Evolutionary conservation across 2,888 invertebrate species (phyloP).

Genomic region (Thalpophila matura): DNA sequence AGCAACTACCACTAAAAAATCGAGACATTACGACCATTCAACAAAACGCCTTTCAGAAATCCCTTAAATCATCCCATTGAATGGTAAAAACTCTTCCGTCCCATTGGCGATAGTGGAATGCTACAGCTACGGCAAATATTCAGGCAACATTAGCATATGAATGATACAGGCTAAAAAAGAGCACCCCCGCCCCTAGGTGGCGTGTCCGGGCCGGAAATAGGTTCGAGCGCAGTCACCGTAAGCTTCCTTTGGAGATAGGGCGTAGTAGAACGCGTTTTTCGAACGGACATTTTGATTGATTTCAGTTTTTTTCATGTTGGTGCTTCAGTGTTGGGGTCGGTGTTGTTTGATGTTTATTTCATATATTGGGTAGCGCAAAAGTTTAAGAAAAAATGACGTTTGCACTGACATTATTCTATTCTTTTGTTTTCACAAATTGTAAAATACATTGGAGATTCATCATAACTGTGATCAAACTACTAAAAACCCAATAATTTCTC

Average conservation of each 20-base stretch:
- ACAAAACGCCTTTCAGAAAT: conserved; percentile 34
- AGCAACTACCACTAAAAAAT: conserved; percentile 26
- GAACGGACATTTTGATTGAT: background rate
- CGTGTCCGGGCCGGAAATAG: conserved; percentile 81
- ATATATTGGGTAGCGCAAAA: no score
- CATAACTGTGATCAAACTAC: no score
- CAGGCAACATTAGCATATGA: conserved; percentile 85
- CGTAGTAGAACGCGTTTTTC: conserved; percentile 60
- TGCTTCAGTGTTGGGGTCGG: background rate
- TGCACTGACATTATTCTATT: no score
- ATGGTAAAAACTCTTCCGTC: conserved; percentile 61
- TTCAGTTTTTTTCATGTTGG: background rate
- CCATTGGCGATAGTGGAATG: conserved; percentile 60
- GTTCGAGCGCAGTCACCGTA: conserved; percentile 69
- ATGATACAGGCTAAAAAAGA: conserved; percentile 83
- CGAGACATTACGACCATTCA: conserved; percentile 37
- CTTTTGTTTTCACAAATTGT: no score
- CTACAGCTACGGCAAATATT: conserved; percentile 72
- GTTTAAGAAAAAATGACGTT: no score
- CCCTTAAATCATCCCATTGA: conserved; percentile 56
- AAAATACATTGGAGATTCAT: no score
- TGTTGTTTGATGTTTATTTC: background rate
- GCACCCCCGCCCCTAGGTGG: conserved; percentile 75
- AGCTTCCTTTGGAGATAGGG: conserved; percentile 58
- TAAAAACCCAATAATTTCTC: no score